A percentile compares a stretch with the other conserved stretches of the same genome.
These are phyloP conservation scores for Cylas formicarius DNA, from an alignment of 1,140 invertebrate species.

Conservation along the genomic window DNA sequence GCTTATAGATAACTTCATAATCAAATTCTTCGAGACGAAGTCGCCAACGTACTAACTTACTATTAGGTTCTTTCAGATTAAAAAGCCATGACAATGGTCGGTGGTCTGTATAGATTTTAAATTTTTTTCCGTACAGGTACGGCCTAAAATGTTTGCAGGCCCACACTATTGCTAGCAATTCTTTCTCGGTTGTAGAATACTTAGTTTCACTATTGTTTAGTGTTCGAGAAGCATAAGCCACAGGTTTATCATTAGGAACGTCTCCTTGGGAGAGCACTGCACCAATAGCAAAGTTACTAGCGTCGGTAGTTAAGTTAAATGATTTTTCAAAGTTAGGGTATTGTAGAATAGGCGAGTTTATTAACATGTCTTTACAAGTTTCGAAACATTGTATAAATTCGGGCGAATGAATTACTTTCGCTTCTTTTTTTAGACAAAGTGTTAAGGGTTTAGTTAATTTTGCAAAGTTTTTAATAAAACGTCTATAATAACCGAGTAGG, in stretches of 20 bases:
- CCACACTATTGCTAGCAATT: conserved; percentile 16
- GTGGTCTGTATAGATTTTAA: too few species aligned
- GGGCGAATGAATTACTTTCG: neutral
- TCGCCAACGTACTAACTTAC: too few species aligned
- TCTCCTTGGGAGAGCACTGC: conserved; percentile 36
- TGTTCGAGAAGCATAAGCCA: conserved; percentile 10
- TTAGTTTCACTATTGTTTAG: conserved; percentile 13
- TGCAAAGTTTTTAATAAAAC: conserved; percentile 14
- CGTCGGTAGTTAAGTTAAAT: conserved; percentile 40
- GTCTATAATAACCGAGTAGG: conserved; percentile 8
- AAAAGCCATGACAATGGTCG: too few species aligned
- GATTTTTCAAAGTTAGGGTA: conserved; percentile 37
- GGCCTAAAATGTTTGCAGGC: conserved; percentile 15
- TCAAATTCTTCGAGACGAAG: conserved; percentile 1
- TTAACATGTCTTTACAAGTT: conserved; percentile 1
- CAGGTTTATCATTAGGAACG: conserved; percentile 2
- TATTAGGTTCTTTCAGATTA: too few species aligned
- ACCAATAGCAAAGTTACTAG: conserved; percentile 34
- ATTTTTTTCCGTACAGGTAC: conserved; percentile 13
- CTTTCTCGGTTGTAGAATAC: conserved; percentile 16
- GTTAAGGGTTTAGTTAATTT: conserved; percentile 16
- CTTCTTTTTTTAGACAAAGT: conserved; percentile 8
- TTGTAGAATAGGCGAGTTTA: conserved; percentile 28
- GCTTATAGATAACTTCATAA: conserved; percentile 3
- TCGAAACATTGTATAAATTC: conserved; percentile 8